These are phyloP conservation scores for Aurelia aurita DNA, from an alignment of 30 jellyfish, hydroid and myxozoan species.

Conservation along the genomic window DNA sequence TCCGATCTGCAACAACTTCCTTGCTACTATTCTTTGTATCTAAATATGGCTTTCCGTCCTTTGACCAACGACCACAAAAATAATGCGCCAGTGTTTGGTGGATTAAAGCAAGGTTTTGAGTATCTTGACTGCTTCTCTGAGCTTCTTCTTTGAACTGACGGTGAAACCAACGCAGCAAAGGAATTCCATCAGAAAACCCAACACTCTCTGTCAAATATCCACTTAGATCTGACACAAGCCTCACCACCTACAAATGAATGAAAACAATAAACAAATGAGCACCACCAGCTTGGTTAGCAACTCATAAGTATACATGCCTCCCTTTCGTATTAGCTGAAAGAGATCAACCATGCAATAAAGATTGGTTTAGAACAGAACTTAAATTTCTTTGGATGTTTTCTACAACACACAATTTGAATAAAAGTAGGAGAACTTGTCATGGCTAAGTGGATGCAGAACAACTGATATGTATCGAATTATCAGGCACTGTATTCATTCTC, in stretches of 20 bases:
- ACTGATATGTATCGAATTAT: no score
- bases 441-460: no score
- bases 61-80: conserved; percentile 45
- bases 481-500: no score
- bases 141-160: conserved; percentile 35
- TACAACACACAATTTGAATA: no score
- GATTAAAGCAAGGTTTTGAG: conserved; percentile 4
- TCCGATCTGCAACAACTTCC: conserved; percentile 50
- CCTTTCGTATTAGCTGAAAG: no score
- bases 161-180: conserved; percentile 48
- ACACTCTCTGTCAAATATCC: conserved; percentile 29
- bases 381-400: no score
- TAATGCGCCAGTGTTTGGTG: conserved; percentile 38
- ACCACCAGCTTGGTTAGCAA: background rate
- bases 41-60: conserved; percentile 14
- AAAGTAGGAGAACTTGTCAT: no score
- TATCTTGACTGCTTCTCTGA: background rate
- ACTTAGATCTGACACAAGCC: conserved; percentile 30
- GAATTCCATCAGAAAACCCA: conserved; percentile 50
- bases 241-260: conserved; percentile 24
- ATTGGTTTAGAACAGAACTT: no score
- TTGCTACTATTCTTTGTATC: conserved; percentile 3
- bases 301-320: no score
- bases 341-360: no score
- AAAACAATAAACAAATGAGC: background rate